These are phyloP conservation scores for Stenopsyche tienmushanensis DNA, from an alignment of 1,140 invertebrate genomes.

Conservation along the genomic window DNA sequence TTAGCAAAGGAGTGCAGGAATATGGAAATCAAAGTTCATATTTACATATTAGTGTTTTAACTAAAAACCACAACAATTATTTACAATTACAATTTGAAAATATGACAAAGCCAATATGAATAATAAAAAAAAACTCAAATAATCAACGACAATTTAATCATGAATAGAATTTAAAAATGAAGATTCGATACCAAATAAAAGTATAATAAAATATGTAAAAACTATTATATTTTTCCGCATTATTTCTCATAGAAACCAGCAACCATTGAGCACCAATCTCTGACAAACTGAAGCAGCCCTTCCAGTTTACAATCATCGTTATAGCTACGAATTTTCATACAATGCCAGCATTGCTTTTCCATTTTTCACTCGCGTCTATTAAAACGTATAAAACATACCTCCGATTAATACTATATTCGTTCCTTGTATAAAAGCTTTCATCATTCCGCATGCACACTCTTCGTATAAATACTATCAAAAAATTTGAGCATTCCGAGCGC, in stretches of 20 bases:
- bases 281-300: too few relatives aligned
- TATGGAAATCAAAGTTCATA: conserved; percentile 35
- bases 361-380: too few relatives aligned
- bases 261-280: too few relatives aligned
- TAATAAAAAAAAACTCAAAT: background rate
- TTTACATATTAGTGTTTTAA: conserved; percentile 41
- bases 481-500: too few relatives aligned
- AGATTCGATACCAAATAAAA: background rate
- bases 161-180: conserved; percentile 1
- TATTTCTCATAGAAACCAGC: too few relatives aligned
- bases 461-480: too few relatives aligned
- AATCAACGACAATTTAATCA: background rate
- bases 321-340: too few relatives aligned
- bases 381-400: background rate
- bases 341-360: conserved; percentile 21
- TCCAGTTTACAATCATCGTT: too few relatives aligned
- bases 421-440: background rate
- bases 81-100: background rate
- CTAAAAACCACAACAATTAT: background rate
- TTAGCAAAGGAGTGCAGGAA: conserved; percentile 31
- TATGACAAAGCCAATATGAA: background rate
- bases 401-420: background rate
- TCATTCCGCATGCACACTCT: too few relatives aligned
- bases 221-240: background rate
- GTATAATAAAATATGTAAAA: background rate